phyloP scores from a whole-genome alignment of 1,140 invertebrate genomes.

The Drosophila parvula region DNA sequence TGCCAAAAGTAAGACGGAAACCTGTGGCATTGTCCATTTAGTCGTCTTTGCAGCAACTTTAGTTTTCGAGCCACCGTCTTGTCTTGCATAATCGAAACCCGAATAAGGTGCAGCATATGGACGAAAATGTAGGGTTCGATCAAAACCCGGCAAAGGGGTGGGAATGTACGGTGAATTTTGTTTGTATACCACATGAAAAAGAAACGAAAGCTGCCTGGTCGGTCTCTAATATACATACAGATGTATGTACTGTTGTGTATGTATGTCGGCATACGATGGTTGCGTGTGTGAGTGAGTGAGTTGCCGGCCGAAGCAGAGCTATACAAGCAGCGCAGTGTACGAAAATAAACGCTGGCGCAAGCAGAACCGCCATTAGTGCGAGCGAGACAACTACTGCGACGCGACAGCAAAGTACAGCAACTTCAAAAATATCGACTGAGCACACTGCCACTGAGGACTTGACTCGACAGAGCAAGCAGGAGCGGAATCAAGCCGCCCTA shows the following conservation, averaged over 20 bases:
- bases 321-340: slow-evolving; percentile 66
- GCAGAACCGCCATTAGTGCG: slow-evolving; percentile 50
- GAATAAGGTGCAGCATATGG: slow-evolving; percentile 28
- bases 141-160: slow-evolving; percentile 6
- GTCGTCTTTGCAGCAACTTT: slow-evolving; percentile 7
- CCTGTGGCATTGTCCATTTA: slow-evolving; percentile 42
- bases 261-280: background rate
- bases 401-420: slow-evolving; percentile 80
- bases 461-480: slow-evolving; percentile 46
- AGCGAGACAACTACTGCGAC: slow-evolving; percentile 78
- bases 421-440: slow-evolving; percentile 80
- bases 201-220: slow-evolving; percentile 72
- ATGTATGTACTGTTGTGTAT: slow-evolving; percentile 21
- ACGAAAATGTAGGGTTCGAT: slow-evolving; percentile 29
- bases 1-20: slow-evolving; percentile 28
- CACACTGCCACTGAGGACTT: slow-evolving; percentile 46
- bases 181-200: slow-evolving; percentile 62
- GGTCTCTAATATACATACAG: slow-evolving; percentile 17
- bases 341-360: slow-evolving; percentile 74
- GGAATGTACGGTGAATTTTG: slow-evolving; percentile 36
- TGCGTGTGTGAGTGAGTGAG: slow-evolving; percentile 34
- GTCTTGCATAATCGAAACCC: slow-evolving; percentile 45
- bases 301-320: slow-evolving; percentile 49
- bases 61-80: slow-evolving; percentile 24
- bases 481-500: slow-evolving; percentile 38